These are phyloP conservation scores for Alouatta palliata DNA, from an alignment of 2,113 vertebrate genomes.

Conservation along the genomic window DNA sequence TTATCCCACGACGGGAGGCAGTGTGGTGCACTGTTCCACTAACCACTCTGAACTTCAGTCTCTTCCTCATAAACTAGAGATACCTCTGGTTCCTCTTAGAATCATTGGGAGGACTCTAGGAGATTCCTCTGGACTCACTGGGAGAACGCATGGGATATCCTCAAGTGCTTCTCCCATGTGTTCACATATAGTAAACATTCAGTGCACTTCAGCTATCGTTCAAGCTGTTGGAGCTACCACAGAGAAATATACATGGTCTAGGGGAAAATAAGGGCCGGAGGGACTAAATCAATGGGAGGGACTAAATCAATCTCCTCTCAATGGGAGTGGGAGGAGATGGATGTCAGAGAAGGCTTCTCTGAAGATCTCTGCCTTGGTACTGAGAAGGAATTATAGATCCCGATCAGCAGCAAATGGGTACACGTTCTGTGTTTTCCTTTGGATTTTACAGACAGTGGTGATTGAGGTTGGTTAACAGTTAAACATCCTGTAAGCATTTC, in stretches of 20 bases:
- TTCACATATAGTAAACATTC: rapidly evolving
- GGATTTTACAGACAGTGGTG: not conserved
- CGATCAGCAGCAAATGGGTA: rapidly evolving
- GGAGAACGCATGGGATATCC: too few species aligned
- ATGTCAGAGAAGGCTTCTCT: not conserved
- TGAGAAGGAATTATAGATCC: not conserved
- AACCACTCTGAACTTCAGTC: not conserved
- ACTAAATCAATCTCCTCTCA: too few species aligned
- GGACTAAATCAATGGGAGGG: rapidly evolving
- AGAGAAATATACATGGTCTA: not conserved
- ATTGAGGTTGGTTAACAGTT: not conserved
- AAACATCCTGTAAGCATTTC: rapidly evolving
- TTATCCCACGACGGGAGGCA: not conserved
- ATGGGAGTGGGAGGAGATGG: rapidly evolving
- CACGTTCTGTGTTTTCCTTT: not conserved
- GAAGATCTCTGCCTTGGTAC: not conserved
- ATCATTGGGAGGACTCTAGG: not conserved
- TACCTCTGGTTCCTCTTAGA: not conserved
- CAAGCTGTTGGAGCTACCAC: rapidly evolving
- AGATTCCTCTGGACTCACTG: not conserved
- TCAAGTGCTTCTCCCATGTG: not conserved
- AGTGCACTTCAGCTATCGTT: not conserved
- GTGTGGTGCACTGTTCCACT: rapidly evolving
- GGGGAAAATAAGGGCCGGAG: not conserved
- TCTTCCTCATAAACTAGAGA: not conserved